Evolutionary conservation across 2,888 invertebrate species (phyloP).

Genomic region (Pristionchus fissidentatus): DNA sequence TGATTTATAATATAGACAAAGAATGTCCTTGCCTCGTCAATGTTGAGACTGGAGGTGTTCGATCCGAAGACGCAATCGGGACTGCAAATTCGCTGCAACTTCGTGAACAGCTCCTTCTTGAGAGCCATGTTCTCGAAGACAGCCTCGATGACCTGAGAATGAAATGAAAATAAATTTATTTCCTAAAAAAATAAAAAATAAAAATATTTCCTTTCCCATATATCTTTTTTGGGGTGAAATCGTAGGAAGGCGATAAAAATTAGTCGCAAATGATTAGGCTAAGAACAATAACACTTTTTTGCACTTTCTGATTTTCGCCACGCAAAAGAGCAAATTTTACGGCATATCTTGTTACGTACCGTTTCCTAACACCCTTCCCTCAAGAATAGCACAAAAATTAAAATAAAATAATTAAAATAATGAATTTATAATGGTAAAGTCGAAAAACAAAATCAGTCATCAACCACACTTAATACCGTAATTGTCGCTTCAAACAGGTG

Average conservation of each 20-base stretch:
- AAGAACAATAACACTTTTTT: not conserved
- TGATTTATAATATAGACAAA: not conserved
- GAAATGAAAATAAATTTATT: not conserved
- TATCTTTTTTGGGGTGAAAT: not conserved
- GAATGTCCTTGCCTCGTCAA: slow-evolving; percentile 69
- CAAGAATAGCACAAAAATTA: no score
- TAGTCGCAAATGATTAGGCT: not conserved
- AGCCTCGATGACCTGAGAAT: slow-evolving; percentile 76
- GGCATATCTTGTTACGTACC: not conserved
- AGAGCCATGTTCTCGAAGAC: slow-evolving; percentile 76
- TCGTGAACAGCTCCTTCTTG: slow-evolving; percentile 76
- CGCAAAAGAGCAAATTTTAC: not conserved
- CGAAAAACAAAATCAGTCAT: no score
- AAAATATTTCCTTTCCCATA: not conserved
- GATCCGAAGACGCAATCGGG: slow-evolving; percentile 75
- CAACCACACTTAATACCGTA: no score
- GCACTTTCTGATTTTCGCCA: not conserved
- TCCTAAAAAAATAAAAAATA: not conserved
- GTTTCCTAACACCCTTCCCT: no score
- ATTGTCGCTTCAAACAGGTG: no score
- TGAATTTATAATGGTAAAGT: no score
- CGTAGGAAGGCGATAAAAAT: not conserved
- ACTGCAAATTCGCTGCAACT: slow-evolving; percentile 76
- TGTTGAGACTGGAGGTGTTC: slow-evolving; percentile 77
- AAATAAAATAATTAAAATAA: no score